phyloP scores from a whole-genome alignment of 2,888 invertebrate genomes.

The Athripsodes cinereus region DNA sequence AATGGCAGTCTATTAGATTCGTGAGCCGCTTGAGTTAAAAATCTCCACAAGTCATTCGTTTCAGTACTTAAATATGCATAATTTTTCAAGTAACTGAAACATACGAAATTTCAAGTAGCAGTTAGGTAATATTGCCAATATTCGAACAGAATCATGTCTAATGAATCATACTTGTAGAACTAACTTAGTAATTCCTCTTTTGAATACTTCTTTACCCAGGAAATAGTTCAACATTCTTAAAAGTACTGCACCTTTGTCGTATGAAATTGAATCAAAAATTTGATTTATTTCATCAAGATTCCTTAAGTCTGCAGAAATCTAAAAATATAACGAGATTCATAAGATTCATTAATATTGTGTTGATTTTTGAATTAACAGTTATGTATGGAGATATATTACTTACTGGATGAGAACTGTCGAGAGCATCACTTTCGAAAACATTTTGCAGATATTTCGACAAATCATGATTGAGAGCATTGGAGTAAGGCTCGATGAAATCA shows the following conservation, averaged over 20 bases:
- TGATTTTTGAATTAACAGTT: no score
- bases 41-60: slow-evolving; percentile 17
- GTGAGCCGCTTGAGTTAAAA: slow-evolving; percentile 14
- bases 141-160: no score
- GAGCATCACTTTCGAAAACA: slow-evolving; percentile 63
- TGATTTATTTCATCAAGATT: slow-evolving; percentile 74
- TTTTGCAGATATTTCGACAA: slow-evolving; percentile 51
- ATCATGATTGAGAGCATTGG: slow-evolving; percentile 55
- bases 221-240: slow-evolving; percentile 89
- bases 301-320: slow-evolving; percentile 64
- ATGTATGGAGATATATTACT: slow-evolving; percentile 32
- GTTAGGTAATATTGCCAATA: no score
- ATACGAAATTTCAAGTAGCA: neutral
- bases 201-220: slow-evolving; percentile 70
- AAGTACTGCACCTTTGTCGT: slow-evolving; percentile 77
- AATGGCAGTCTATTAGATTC: neutral
- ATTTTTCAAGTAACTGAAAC: slow-evolving; percentile 19
- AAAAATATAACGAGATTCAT: slow-evolving; percentile 20
- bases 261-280: slow-evolving; percentile 82
- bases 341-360: neutral
- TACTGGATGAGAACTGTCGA: slow-evolving; percentile 75
- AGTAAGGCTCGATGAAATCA: slow-evolving; percentile 56
- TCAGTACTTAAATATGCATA: slow-evolving; percentile 17
- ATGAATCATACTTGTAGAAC: no score
- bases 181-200: slow-evolving; percentile 53